phyloP scores from a whole-genome alignment of 2,888 invertebrate species.

The Tolmerus cingulatus region DNA sequence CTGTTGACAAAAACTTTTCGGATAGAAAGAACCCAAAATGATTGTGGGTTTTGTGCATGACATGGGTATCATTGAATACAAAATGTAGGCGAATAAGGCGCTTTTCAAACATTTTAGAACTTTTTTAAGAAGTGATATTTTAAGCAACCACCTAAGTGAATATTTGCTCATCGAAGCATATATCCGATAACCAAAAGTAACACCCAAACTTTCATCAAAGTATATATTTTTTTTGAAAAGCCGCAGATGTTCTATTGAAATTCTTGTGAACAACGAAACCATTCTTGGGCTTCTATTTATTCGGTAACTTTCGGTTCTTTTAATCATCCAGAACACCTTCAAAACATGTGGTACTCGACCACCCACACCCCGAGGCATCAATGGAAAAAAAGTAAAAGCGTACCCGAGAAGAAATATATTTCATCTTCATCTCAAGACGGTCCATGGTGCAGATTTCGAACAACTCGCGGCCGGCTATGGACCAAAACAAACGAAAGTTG shows the following conservation, averaged over 20 bases:
- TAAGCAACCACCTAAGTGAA: background rate
- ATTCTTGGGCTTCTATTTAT: background rate
- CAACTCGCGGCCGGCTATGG: background rate
- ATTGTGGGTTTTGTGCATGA: background rate
- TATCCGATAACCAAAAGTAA: background rate
- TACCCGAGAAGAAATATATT: background rate
- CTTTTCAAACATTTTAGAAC: background rate
- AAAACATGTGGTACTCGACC: background rate
- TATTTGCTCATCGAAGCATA: background rate
- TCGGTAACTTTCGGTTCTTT: background rate
- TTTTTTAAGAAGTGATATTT: background rate
- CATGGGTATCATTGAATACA: background rate
- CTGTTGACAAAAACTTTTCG: background rate
- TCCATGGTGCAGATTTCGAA: background rate
- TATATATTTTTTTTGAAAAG: background rate
- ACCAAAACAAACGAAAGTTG: conserved; percentile 18
- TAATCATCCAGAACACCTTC: background rate
- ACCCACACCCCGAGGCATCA: background rate
- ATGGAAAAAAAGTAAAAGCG: conserved; percentile 13
- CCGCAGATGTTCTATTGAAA: background rate
- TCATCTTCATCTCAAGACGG: background rate
- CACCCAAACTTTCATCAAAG: background rate
- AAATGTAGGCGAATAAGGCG: background rate
- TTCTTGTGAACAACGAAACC: background rate
- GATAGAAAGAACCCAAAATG: background rate